phyloP scores from a whole-genome alignment of 1,140 invertebrate species.

The Tachypleus tridentatus region DNA sequence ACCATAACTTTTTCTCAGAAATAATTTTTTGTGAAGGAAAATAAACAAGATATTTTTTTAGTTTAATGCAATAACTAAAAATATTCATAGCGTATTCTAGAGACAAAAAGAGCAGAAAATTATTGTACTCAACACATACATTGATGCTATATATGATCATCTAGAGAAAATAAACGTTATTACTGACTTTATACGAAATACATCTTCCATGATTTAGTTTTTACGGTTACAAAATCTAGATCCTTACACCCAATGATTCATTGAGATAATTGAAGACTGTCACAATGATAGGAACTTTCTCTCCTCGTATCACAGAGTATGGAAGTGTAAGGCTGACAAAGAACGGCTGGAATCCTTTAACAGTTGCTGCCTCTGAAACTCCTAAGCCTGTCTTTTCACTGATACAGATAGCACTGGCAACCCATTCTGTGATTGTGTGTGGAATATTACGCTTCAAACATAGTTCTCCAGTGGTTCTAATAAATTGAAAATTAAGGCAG shows the following conservation, averaged over 20 bases:
- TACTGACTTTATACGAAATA: no score
- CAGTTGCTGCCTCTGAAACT: conserved; percentile 41
- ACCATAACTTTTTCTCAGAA: no score
- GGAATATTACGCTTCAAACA: conserved; percentile 43
- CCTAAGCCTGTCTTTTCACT: conserved; percentile 49
- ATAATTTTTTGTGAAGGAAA: no score
- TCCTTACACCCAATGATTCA: conserved; percentile 46
- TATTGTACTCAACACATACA: no score
- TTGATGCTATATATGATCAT: no score
- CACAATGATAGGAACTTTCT: conserved; percentile 52
- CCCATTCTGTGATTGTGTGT: conserved; percentile 61
- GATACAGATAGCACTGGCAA: conserved; percentile 53
- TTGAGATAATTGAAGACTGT: conserved; percentile 59
- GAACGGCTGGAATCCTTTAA: conserved; percentile 56
- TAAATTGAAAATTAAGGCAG: conserved; percentile 5
- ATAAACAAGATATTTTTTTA: no score
- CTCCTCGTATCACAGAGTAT: conserved; percentile 54
- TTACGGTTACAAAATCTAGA: no score
- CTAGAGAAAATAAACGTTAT: no score
- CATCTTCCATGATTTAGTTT: no score
- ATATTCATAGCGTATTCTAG: no score
- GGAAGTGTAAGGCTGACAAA: conserved; percentile 57
- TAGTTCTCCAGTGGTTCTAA: conserved; percentile 41
- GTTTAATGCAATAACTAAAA: no score
- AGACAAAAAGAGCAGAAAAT: no score